These are phyloP conservation scores for Sapajus apella DNA, from an alignment of 2,113 vertebrate genomes.

Conservation along the genomic window DNA sequence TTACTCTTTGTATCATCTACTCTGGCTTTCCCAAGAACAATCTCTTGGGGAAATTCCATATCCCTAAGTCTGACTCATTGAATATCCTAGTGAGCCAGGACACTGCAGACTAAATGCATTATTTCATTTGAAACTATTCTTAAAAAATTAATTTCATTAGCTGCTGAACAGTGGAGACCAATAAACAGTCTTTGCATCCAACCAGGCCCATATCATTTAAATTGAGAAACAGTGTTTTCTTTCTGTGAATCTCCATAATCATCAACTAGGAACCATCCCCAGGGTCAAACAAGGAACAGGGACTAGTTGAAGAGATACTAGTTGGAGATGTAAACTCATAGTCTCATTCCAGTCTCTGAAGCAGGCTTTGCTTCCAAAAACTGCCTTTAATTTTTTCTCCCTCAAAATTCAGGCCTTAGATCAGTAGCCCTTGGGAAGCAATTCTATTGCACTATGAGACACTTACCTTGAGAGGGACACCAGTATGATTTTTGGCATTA, in stretches of 20 bases:
- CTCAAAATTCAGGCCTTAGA: background rate
- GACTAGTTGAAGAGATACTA: background rate
- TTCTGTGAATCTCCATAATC: slow-evolving; percentile 24
- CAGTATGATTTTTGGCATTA: background rate
- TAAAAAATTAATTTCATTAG: slow-evolving; percentile 65
- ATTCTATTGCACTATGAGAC: background rate
- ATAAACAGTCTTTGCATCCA: slow-evolving; percentile 42
- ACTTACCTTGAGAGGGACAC: background rate
- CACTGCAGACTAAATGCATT: slow-evolving; percentile 23
- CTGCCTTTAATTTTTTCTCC: background rate
- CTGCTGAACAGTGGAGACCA: slow-evolving; percentile 52
- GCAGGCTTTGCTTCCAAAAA: background rate
- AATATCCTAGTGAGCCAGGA: slow-evolving; percentile 24
- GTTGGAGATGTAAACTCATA: background rate
- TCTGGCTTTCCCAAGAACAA: slow-evolving; percentile 44
- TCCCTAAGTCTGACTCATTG: slow-evolving; percentile 25
- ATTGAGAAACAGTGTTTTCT: slow-evolving; percentile 30
- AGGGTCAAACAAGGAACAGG: background rate
- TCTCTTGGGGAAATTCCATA: slow-evolving; percentile 34
- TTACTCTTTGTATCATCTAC: background rate
- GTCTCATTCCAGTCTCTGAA: background rate
- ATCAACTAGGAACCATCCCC: background rate
- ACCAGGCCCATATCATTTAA: slow-evolving; percentile 12
- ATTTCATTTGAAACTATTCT: slow-evolving; percentile 59
- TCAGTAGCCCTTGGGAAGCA: background rate